phyloP scores from a whole-genome alignment of 1,140 invertebrate species.

The Drosophila varians region DNA sequence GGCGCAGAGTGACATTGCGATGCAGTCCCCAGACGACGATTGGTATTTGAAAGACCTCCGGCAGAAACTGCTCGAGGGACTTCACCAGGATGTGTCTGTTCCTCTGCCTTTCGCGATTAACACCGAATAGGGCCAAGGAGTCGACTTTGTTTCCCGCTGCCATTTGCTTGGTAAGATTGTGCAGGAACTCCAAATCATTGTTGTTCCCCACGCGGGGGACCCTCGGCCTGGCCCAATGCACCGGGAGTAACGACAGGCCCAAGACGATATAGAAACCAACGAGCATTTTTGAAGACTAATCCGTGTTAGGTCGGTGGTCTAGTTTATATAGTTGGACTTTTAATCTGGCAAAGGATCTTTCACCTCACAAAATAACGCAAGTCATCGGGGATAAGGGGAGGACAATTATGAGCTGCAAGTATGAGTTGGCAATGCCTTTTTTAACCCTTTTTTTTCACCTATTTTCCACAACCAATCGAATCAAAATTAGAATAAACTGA shows the following conservation, averaged over 20 bases:
- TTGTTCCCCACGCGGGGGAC: not conserved
- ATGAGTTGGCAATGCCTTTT: too few relatives aligned
- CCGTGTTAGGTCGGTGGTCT: too few relatives aligned
- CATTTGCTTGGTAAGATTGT: slow-evolving; percentile 17
- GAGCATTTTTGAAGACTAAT: slow-evolving; percentile 24
- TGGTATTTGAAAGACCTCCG: slow-evolving; percentile 34
- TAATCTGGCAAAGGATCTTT: not conserved
- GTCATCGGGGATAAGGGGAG: slow-evolving; percentile 20
- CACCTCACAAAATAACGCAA: not conserved
- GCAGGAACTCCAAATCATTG: slow-evolving; percentile 3
- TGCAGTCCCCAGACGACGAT: slow-evolving; percentile 35
- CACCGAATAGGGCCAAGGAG: not conserved
- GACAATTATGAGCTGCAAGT: not conserved
- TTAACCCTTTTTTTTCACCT: not conserved
- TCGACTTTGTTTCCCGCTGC: slow-evolving; percentile 7
- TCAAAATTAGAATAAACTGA: not conserved
- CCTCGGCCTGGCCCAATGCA: not conserved
- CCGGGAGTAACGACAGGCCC: not conserved
- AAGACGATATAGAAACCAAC: slow-evolving; percentile 1
- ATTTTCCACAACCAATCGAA: not conserved
- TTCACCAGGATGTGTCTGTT: not conserved
- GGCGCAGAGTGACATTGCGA: slow-evolving; percentile 4
- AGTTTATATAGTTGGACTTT: not conserved
- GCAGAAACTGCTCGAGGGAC: slow-evolving; percentile 39
- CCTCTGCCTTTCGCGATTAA: not conserved